Conservation (phyloP, 1,140 invertebrate species). For the Argopecten irradians region DNA sequence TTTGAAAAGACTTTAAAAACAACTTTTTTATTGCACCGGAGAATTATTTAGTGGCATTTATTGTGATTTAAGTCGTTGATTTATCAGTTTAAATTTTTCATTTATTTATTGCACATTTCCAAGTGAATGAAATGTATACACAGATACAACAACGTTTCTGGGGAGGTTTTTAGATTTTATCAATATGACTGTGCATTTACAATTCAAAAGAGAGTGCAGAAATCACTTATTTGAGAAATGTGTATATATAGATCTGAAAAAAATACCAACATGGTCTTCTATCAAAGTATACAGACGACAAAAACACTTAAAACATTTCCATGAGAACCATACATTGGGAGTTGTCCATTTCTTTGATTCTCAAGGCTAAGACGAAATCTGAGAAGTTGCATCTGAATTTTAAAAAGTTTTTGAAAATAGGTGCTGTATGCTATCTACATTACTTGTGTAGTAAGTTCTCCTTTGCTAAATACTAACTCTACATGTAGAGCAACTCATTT, state of each 20-base stretch:
- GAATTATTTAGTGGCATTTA: background rate
- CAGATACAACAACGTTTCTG: background rate
- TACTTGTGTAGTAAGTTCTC: background rate
- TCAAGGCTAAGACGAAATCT: background rate
- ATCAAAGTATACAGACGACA: background rate
- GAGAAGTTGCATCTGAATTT: background rate
- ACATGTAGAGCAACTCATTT: too few relatives aligned
- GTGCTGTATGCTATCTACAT: background rate
- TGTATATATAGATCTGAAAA: background rate
- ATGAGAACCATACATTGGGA: background rate
- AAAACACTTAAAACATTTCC: background rate
- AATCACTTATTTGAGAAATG: background rate
- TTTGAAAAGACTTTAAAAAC: background rate
- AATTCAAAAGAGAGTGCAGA: background rate
- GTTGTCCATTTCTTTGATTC: background rate
- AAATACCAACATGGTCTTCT: background rate
- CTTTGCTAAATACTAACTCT: background rate
- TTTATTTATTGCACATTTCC: background rate
- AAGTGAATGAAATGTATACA: background rate
- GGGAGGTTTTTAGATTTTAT: constrained; percentile 1
- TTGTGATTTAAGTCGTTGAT: background rate
- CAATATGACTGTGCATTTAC: background rate
- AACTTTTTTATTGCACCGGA: background rate
- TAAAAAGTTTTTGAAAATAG: background rate
- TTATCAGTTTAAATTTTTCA: background rate